phyloP scores from a whole-genome alignment of 2,888 invertebrate genomes.

The Onthophagus sagittarius region DNA sequence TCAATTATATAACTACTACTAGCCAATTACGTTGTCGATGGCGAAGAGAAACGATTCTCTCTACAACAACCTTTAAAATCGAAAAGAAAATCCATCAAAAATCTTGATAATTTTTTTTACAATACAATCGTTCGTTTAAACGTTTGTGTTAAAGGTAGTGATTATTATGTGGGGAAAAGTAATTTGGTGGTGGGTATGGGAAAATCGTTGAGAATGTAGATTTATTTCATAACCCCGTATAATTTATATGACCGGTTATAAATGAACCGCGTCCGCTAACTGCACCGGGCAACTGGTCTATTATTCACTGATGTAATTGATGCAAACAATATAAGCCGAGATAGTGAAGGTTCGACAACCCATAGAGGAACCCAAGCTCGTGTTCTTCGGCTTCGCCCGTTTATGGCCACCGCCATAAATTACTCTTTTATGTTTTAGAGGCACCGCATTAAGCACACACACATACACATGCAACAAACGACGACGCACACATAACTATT shows the following conservation, averaged over 20 bases:
- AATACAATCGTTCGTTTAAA: too few species aligned
- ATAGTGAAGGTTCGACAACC: background rate
- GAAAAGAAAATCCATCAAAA: too few species aligned
- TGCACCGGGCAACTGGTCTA: slow-evolving; percentile 13
- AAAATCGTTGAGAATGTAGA: background rate
- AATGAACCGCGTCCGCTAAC: background rate
- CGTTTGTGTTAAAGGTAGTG: too few species aligned
- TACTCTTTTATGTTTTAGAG: background rate
- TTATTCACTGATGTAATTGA: slow-evolving; percentile 17
- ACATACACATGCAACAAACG: background rate
- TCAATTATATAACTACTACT: too few species aligned
- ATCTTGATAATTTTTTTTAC: too few species aligned
- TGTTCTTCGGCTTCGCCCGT: background rate
- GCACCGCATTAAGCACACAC: background rate
- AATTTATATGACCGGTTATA: slow-evolving; percentile 12
- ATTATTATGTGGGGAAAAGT: too few species aligned
- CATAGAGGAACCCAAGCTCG: background rate
- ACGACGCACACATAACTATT: background rate
- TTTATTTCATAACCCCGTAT: slow-evolving; percentile 13
- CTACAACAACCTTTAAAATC: too few species aligned
- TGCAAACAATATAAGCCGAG: slow-evolving; percentile 15
- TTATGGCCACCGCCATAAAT: background rate
- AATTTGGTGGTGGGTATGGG: too few species aligned
- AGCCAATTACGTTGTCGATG: too few species aligned
- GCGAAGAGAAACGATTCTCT: too few species aligned